phyloP scores from a whole-genome alignment of 1,140 invertebrate genomes.

The Brachionus angularis region DNA sequence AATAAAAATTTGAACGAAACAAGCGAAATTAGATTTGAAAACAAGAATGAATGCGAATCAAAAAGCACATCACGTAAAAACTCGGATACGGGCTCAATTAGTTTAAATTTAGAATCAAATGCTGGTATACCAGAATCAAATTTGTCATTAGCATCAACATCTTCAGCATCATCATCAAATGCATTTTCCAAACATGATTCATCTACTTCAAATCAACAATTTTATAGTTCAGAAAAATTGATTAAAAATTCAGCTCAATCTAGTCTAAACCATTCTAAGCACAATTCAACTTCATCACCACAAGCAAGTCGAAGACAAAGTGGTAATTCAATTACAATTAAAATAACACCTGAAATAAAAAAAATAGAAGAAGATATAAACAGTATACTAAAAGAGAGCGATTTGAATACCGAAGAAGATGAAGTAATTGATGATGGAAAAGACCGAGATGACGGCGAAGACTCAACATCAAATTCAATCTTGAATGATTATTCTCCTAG shows the following conservation, averaged over 20 bases:
- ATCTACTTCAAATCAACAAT: constrained; percentile 23
- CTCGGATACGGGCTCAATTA: constrained; percentile 1
- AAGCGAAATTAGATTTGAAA: too few relatives aligned
- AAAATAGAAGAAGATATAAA: not conserved
- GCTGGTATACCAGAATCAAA: constrained; percentile 25
- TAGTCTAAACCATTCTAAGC: constrained; percentile 13
- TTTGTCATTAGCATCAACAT: constrained; percentile 10
- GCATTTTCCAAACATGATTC: too few relatives aligned
- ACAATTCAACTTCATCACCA: constrained; percentile 13
- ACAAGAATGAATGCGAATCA: too few relatives aligned
- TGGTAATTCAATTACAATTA: constrained; percentile 40
- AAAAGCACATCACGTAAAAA: not conserved
- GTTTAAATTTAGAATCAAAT: constrained; percentile 26
- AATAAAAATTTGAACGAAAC: too few relatives aligned
- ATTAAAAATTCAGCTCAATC: not conserved
- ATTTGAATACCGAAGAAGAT: constrained; percentile 21
- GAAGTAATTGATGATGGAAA: constrained; percentile 32
- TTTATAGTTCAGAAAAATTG: not conserved
- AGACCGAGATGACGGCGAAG: constrained; percentile 10
- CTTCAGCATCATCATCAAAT: constrained; percentile 15
- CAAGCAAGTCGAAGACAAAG: constrained; percentile 1
- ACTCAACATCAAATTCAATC: constrained; percentile 3
- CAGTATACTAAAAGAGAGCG: constrained; percentile 26
- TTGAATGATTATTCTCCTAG: constrained; percentile 3
- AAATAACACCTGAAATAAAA: constrained; percentile 23